phyloP scores from a whole-genome alignment of 2,113 vertebrate genomes.

The Helogale parvula region DNA sequence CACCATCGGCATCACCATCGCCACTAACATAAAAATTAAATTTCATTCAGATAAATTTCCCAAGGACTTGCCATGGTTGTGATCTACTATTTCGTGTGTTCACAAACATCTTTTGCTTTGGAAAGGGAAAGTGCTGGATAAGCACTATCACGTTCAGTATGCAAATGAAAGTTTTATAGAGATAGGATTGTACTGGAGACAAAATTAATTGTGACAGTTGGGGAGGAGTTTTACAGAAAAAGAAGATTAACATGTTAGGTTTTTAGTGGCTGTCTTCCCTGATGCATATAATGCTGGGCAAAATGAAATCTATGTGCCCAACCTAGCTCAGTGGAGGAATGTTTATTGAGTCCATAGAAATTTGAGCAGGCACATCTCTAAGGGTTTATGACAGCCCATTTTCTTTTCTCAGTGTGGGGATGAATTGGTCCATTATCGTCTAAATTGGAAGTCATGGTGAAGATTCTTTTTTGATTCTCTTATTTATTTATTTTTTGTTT shows the following conservation, averaged over 20 bases:
- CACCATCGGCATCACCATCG: neutral
- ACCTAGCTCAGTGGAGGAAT: neutral
- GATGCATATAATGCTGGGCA: neutral
- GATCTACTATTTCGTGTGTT: neutral
- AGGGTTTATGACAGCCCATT: conserved; percentile 17
- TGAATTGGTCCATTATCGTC: conserved; percentile 44
- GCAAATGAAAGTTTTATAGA: conserved; percentile 47
- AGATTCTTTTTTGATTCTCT: neutral
- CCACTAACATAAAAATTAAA: conserved; percentile 1
- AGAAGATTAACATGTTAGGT: conserved; percentile 36
- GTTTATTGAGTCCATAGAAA: conserved; percentile 25
- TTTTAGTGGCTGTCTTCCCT: conserved; percentile 35
- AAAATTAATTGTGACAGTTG: conserved; percentile 68
- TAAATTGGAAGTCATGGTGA: conserved; percentile 43
- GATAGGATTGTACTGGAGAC: neutral
- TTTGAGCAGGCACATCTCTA: neutral
- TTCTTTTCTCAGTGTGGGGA: conserved; percentile 4
- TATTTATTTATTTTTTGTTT: conserved; percentile 37
- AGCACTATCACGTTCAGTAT: neutral
- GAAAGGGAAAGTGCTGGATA: neutral
- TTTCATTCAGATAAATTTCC: neutral
- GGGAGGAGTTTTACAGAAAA: conserved; percentile 42
- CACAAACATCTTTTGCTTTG: neutral
- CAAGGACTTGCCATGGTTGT: neutral
- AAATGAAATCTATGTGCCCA: conserved; percentile 29